Percentiles rank a stretch among this genome's conserved stretches.
phyloP scores from a whole-genome alignment of 2,113 vertebrate genomes.

The Ophiodon elongatus region DNA sequence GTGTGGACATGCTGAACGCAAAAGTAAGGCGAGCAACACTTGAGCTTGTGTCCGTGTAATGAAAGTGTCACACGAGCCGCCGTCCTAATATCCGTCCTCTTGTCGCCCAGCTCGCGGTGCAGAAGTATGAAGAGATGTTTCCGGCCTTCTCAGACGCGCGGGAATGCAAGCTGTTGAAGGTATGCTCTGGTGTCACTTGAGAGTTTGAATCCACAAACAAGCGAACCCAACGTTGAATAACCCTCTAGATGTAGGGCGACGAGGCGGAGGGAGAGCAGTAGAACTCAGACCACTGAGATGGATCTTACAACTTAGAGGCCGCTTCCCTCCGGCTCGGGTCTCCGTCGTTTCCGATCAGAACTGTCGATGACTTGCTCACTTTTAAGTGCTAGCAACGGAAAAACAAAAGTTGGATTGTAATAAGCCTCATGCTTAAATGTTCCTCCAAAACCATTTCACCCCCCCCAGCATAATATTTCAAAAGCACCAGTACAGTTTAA shows the following conservation, averaged over 20 bases:
- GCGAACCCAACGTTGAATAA: background rate
- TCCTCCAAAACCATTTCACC: background rate
- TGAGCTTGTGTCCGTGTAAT: background rate
- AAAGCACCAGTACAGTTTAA: background rate
- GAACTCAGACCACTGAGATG: background rate
- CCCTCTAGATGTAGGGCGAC: too few species aligned
- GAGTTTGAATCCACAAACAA: background rate
- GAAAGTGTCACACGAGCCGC: fast-evolving
- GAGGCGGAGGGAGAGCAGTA: background rate
- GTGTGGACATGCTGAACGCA: conserved; percentile 94
- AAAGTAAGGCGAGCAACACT: conserved; percentile 80
- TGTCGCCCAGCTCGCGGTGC: conserved; percentile 86
- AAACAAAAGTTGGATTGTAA: background rate
- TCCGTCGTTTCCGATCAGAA: background rate
- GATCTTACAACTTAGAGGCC: background rate
- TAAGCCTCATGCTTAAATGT: background rate
- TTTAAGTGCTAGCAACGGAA: background rate
- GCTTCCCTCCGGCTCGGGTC: background rate
- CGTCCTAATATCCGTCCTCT: conserved; percentile 12
- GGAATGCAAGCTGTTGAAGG: conserved; percentile 93
- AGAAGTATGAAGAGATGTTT: conserved; percentile 95
- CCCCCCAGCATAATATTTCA: background rate
- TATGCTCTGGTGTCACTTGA: conserved; percentile 58
- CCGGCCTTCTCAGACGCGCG: conserved; percentile 93
- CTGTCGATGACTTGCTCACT: background rate